Conservation (phyloP, 30 jellyfish, hydroid and myxozoan species). For the Clytia hemisphaerica region DNA sequence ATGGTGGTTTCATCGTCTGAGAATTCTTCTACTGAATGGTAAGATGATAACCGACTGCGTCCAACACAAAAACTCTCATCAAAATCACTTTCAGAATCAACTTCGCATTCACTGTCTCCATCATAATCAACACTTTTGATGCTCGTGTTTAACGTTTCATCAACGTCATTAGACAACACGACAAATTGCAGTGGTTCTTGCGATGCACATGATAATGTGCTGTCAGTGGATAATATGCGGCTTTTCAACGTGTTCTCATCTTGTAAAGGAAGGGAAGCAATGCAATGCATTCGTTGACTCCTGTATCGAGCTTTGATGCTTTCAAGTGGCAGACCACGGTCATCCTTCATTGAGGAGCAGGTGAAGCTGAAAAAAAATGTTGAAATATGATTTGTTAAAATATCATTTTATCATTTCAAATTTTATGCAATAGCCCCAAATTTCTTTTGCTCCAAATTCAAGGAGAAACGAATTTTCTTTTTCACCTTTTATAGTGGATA, state of each 20-base stretch:
- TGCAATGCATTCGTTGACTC: neutral
- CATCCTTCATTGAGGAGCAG: constrained; percentile 31
- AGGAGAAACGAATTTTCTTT: too few species aligned
- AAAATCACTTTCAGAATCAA: constrained; percentile 16
- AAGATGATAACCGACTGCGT: constrained; percentile 11
- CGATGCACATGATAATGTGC: constrained; percentile 17
- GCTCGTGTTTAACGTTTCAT: constrained; percentile 22
- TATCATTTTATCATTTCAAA: too few species aligned
- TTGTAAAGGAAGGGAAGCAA: constrained; percentile 6
- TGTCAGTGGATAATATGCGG: constrained; percentile 24
- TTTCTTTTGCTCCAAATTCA: too few species aligned
- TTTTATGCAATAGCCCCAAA: too few species aligned
- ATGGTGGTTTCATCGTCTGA: constrained; percentile 33
- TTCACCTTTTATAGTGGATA: constrained; percentile 52
- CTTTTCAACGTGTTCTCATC: neutral
- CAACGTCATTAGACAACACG: constrained; percentile 7
- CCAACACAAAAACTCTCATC: constrained; percentile 33
- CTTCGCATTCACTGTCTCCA: constrained; percentile 22
- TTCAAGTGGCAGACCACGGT: constrained; percentile 12
- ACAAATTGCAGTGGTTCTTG: constrained; percentile 24
- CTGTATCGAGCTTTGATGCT: constrained; percentile 20
- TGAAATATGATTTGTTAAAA: neutral
- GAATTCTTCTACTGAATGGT: constrained; percentile 17
- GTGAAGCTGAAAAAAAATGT: neutral
- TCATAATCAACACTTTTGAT: constrained; percentile 27